These are phyloP conservation scores for Acomys russatus DNA, from an alignment of 2,797 vertebrate genomes.

Conservation along the genomic window DNA sequence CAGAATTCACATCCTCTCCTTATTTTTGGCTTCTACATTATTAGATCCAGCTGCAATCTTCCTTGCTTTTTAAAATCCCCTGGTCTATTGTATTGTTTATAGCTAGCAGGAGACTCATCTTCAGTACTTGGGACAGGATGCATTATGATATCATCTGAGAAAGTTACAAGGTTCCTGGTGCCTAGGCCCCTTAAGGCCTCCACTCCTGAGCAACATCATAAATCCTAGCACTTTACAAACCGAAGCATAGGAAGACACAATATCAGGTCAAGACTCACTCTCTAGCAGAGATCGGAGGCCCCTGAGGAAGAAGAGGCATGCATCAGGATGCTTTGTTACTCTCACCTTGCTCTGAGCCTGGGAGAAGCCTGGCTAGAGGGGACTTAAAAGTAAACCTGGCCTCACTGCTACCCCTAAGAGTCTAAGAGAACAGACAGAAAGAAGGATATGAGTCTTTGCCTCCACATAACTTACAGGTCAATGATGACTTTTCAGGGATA, in stretches of 20 bases:
- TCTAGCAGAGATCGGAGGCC: neutral
- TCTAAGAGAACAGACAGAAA: neutral
- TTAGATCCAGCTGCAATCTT: constrained; percentile 52
- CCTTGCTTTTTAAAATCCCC: constrained; percentile 67
- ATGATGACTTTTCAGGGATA: neutral
- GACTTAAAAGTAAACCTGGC: neutral
- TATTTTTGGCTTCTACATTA: constrained; percentile 16
- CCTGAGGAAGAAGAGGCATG: neutral
- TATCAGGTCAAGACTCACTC: constrained; percentile 27
- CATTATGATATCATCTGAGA: constrained; percentile 61
- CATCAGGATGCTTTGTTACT: neutral
- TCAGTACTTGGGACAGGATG: constrained; percentile 39
- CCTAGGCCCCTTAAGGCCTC: constrained; percentile 52
- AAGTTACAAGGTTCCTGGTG: constrained; percentile 5
- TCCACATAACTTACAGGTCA: neutral
- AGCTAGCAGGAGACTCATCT: constrained; percentile 58
- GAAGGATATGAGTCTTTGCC: neutral
- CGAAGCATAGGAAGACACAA: constrained; percentile 5
- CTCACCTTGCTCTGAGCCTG: neutral
- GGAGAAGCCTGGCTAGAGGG: neutral
- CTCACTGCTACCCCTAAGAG: neutral
- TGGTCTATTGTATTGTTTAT: constrained; percentile 69
- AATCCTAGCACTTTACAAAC: constrained; percentile 33
- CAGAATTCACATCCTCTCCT: constrained; percentile 48
- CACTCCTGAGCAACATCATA: constrained; percentile 54